phyloP scores from a whole-genome alignment of 2,797 vertebrate genomes.

The Sebastes trivittatus region DNA sequence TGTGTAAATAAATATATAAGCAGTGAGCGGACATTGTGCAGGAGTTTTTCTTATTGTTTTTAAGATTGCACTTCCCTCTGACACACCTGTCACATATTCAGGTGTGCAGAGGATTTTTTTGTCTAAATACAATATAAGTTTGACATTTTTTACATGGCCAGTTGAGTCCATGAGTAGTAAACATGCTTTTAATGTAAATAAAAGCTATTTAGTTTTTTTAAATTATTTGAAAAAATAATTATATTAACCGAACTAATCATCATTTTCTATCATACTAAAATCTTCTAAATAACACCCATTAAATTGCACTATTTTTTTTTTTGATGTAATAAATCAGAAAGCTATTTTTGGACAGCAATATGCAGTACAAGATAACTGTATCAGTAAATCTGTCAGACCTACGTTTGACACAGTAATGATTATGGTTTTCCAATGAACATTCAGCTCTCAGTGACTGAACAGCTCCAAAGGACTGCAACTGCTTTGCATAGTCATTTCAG shows the following conservation, averaged over 20 bases:
- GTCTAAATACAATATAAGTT: neutral
- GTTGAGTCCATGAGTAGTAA: neutral
- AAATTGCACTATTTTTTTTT: neutral
- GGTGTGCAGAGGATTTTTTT: no score
- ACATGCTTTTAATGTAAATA: neutral
- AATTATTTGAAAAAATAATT: no score
- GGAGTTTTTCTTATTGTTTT: no score
- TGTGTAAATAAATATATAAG: no score
- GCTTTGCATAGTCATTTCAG: conserved; percentile 36
- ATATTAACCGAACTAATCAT: neutral
- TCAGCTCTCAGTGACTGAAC: neutral
- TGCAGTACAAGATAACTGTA: neutral
- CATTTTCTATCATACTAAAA: neutral
- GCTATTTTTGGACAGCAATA: neutral
- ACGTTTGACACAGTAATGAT: neutral
- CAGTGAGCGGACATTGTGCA: no score
- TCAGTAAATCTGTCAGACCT: neutral
- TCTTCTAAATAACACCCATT: neutral
- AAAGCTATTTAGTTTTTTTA: neutral
- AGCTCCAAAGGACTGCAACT: neutral
- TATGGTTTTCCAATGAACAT: neutral
- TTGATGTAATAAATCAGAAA: neutral
- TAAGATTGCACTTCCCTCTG: neutral
- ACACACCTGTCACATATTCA: neutral
- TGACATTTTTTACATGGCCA: neutral